Conservation (phyloP, 1,140 invertebrate species). For the Helicoverpa armigera region DNA sequence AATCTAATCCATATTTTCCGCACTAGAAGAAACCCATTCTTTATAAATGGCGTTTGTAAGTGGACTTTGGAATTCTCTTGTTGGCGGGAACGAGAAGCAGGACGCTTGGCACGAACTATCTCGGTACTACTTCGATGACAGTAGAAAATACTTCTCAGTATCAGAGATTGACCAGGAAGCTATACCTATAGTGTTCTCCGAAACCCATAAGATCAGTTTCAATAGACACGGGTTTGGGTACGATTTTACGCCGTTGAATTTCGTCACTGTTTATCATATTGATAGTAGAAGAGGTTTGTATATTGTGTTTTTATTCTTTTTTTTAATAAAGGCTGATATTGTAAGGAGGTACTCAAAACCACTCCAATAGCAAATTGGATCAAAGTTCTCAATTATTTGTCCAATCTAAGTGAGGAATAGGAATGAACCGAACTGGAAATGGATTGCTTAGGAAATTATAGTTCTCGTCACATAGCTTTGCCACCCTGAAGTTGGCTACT, state of each 20-base stretch:
- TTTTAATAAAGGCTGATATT: no score
- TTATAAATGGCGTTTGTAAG: conserved; percentile 83
- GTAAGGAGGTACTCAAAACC: no score
- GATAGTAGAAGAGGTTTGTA: conserved; percentile 90
- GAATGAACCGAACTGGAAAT: no score
- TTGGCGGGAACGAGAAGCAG: conserved; percentile 75
- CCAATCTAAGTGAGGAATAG: no score
- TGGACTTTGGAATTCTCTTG: conserved; percentile 81
- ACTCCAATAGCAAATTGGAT: no score
- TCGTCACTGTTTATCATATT: conserved; percentile 88
- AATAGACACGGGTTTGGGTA: conserved; percentile 82
- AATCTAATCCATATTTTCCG: conserved; percentile 60
- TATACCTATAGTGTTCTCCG: conserved; percentile 87
- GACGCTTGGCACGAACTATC: conserved; percentile 82
- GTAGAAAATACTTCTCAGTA: conserved; percentile 89
- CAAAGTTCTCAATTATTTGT: no score
- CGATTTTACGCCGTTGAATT: conserved; percentile 87
- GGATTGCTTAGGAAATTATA: no score
- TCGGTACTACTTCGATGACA: conserved; percentile 86
- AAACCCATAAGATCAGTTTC: conserved; percentile 83
- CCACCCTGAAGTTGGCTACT: no score
- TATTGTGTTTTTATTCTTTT: background rate
- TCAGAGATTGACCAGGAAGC: conserved; percentile 89
- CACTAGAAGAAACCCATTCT: conserved; percentile 18
- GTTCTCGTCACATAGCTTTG: no score